Percentiles rank a stretch among this genome's conserved stretches.
These are phyloP conservation scores for Cygnus olor DNA, from an alignment of 2,797 vertebrate genomes.

Conservation along the genomic window DNA sequence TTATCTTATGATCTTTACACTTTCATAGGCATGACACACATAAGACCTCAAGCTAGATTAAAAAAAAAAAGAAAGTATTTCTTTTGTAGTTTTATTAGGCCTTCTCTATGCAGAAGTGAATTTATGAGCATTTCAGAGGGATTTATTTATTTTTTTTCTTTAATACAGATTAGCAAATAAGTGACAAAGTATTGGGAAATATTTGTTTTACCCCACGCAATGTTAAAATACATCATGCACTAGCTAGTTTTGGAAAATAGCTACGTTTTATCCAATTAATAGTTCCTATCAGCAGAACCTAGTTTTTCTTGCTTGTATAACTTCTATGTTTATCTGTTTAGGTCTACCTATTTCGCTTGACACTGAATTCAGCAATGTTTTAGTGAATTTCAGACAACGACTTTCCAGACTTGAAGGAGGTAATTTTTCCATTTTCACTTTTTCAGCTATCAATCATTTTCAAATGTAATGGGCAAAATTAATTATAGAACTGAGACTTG, in stretches of 20 bases:
- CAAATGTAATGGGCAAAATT: not conserved
- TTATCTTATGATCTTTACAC: not conserved
- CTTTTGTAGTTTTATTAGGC: not conserved
- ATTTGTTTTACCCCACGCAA: not conserved
- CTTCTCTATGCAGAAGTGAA: not conserved
- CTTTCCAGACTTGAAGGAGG: not conserved
- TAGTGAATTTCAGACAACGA: not conserved
- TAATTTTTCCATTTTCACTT: not conserved
- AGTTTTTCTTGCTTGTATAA: not conserved
- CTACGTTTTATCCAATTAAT: not conserved
- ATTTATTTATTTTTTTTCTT: not conserved
- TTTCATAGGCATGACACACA: not conserved
- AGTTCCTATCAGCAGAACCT: not conserved
- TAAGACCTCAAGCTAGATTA: not conserved
- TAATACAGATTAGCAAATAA: not conserved
- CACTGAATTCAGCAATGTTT: fast-evolving
- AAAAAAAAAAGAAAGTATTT: not conserved
- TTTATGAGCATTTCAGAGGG: not conserved
- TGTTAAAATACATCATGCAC: not conserved
- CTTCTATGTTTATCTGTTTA: not conserved
- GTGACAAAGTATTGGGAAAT: not conserved
- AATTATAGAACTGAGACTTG: not conserved
- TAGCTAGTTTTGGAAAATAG: not conserved
- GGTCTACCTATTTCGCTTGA: not conserved
- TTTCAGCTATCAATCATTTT: not conserved